Percentiles rank a stretch among this genome's conserved stretches.
Evolutionary conservation across 2,888 invertebrate genomes (phyloP).

Genomic region (Drosophila emarginata): DNA sequence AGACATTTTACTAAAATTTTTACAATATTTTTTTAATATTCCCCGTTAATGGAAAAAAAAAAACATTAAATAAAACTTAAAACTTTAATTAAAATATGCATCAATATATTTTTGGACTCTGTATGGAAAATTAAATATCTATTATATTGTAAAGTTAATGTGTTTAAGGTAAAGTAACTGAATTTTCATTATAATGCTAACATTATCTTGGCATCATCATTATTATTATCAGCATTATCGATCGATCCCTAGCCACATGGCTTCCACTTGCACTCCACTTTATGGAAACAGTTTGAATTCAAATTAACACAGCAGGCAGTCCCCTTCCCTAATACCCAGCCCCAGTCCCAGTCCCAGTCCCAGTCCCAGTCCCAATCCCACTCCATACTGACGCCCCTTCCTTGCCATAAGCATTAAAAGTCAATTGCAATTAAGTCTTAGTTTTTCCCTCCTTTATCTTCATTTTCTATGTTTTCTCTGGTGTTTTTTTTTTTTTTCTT

Average conservation of each 20-base stretch:
- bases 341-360: too few relatives aligned
- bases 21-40: too few relatives aligned
- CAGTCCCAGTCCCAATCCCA: too few relatives aligned
- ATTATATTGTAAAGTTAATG: not conserved
- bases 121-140: not conserved
- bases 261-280: slow-evolving; percentile 51
- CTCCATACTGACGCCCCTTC: not conserved
- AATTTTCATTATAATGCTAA: not conserved
- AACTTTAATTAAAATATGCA: too few relatives aligned
- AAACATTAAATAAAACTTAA: too few relatives aligned
- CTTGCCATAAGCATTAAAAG: slow-evolving; percentile 63
- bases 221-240: slow-evolving; percentile 19
- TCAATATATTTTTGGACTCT: not conserved
- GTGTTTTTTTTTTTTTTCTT: slow-evolving; percentile 47
- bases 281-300: slow-evolving; percentile 76
- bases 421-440: slow-evolving; percentile 76
- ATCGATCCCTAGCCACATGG: slow-evolving; percentile 42
- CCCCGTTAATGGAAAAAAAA: too few relatives aligned
- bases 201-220: slow-evolving; percentile 2
- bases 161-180: not conserved
- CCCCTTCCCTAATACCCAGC: not conserved
- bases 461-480: slow-evolving; percentile 16
- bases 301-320: slow-evolving; percentile 74
- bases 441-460: slow-evolving; percentile 41
- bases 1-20: too few relatives aligned